These are phyloP conservation scores for Pogonocherus hispidulus DNA, from an alignment of 2,888 invertebrate genomes.

Conservation along the genomic window DNA sequence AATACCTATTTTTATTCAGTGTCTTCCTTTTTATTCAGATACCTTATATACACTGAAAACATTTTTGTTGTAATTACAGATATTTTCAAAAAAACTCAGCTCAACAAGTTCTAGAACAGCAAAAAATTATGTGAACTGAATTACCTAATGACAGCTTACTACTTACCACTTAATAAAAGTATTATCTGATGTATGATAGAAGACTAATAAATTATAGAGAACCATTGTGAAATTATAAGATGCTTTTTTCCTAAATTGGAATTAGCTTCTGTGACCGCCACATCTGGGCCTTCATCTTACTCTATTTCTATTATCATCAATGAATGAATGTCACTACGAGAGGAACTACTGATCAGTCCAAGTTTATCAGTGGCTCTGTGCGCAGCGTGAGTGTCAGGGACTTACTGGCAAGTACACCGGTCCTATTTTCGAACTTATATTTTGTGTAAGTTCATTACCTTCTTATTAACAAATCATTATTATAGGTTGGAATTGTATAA, in stretches of 20 bases:
- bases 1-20: too few species aligned
- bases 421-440: slow-evolving; percentile 1
- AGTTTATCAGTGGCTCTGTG: slow-evolving; percentile 41
- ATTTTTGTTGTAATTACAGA: too few species aligned
- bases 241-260: slow-evolving; percentile 14
- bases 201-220: slow-evolving; percentile 15
- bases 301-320: slow-evolving; percentile 40
- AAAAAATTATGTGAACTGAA: not conserved
- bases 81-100: too few species aligned
- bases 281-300: slow-evolving; percentile 37
- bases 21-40: too few species aligned
- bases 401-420: not conserved
- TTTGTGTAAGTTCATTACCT: slow-evolving; percentile 4
- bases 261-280: slow-evolving; percentile 15
- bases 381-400: slow-evolving; percentile 17
- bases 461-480: not conserved
- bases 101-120: too few species aligned
- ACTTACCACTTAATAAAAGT: not conserved
- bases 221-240: slow-evolving; percentile 34
- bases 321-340: slow-evolving; percentile 42
- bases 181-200: not conserved
- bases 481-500: too few species aligned
- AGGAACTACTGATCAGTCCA: slow-evolving; percentile 42
- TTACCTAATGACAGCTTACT: not conserved
- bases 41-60: too few species aligned